Percentiles rank a stretch among this genome's conserved stretches.
Conservation (phyloP, 2,113 vertebrate species). For the Anseranas semipalmata region DNA sequence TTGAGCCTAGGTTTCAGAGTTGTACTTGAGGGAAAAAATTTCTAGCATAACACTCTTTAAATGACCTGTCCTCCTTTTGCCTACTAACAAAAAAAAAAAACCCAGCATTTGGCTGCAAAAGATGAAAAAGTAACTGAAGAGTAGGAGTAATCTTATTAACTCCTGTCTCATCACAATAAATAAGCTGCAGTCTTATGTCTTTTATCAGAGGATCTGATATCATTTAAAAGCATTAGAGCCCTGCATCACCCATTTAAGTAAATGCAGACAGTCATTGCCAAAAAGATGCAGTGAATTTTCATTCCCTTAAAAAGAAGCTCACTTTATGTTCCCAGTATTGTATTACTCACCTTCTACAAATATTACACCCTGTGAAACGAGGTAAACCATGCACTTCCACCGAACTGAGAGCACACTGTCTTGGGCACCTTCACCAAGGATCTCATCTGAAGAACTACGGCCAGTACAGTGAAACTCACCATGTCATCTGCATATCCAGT, state of each 20-base stretch:
- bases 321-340: slow-evolving; percentile 52
- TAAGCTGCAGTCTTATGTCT: slow-evolving; percentile 68
- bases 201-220: slow-evolving; percentile 68
- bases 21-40: slow-evolving; percentile 45
- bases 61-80: slow-evolving; percentile 60
- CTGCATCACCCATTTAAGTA: slow-evolving; percentile 67
- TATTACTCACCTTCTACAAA: slow-evolving; percentile 63
- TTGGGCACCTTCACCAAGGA: neutral
- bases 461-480: slow-evolving; percentile 44
- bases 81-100: slow-evolving; percentile 17
- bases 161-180: slow-evolving; percentile 72
- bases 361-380: slow-evolving; percentile 23
- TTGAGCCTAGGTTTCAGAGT: neutral
- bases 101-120: slow-evolving; percentile 61
- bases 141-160: slow-evolving; percentile 71
- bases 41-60: slow-evolving; percentile 46
- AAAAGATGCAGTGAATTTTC: slow-evolving; percentile 63
- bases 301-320: slow-evolving; percentile 63
- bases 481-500: slow-evolving; percentile 36
- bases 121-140: slow-evolving; percentile 70
- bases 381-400: slow-evolving; percentile 24
- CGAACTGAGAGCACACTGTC: neutral
- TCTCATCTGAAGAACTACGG: slow-evolving; percentile 12
- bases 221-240: slow-evolving; percentile 65
- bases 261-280: slow-evolving; percentile 56